Evolutionary conservation across 92 coral and sea anemone species (phyloP).

Genomic region (Phenganax marumi): DNA sequence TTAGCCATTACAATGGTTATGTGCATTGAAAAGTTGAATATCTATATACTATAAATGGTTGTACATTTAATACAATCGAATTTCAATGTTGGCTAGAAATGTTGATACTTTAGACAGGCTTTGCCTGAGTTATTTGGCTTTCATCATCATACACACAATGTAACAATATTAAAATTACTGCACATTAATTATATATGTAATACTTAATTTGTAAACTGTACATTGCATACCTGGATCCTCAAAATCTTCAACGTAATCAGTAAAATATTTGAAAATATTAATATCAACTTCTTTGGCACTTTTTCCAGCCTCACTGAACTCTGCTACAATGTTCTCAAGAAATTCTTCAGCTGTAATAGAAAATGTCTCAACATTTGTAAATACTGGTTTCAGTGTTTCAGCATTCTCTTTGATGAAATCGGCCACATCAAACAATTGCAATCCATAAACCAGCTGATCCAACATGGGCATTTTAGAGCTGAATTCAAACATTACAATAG

Average conservation of each 20-base stretch:
- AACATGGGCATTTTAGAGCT: conserved; percentile 58
- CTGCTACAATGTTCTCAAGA: conserved; percentile 54
- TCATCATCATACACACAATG: too few relatives aligned
- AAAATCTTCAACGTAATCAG: conserved; percentile 33
- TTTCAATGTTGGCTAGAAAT: too few relatives aligned
- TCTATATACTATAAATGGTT: too few relatives aligned
- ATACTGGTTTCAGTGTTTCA: conserved; percentile 55
- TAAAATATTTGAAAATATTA: conserved; percentile 61
- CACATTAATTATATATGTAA: too few relatives aligned
- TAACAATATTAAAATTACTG: too few relatives aligned
- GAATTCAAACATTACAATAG: conserved; percentile 64
- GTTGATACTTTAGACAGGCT: too few relatives aligned
- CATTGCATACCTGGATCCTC: too few relatives aligned
- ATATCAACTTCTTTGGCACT: conserved; percentile 61
- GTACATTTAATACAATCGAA: too few relatives aligned
- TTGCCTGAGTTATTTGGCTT: too few relatives aligned
- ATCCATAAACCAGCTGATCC: conserved; percentile 62
- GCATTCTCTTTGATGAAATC: conserved; percentile 40
- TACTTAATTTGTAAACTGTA: too few relatives aligned
- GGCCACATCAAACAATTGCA: conserved; percentile 39
- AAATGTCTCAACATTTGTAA: conserved; percentile 52
- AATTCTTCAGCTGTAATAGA: conserved; percentile 59
- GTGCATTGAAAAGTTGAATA: too few relatives aligned
- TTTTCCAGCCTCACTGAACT: conserved; percentile 67
- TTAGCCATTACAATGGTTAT: too few relatives aligned